These are phyloP conservation scores for Mimumesa dahlbomi DNA, from an alignment of 2,888 invertebrate genomes.

Conservation along the genomic window DNA sequence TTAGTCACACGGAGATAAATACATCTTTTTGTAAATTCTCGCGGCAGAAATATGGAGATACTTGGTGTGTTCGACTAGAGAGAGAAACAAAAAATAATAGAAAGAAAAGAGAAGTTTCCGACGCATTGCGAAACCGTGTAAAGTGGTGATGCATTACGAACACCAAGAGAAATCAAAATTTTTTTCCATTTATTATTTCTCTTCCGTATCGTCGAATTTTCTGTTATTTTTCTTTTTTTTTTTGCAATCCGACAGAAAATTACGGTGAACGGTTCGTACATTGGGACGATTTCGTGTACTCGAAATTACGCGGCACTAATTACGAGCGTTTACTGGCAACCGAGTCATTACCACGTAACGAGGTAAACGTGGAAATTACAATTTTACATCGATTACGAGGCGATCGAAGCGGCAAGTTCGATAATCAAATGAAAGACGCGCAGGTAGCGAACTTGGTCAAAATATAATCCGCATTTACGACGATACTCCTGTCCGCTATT, in stretches of 20 bases:
- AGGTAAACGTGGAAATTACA: conserved; percentile 50
- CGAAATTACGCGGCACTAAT: conserved; percentile 44
- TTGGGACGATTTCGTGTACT: conserved; percentile 23
- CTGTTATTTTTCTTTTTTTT: too few relatives aligned
- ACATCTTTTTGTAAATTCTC: neutral
- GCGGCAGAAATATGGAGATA: too few relatives aligned
- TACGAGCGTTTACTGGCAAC: conserved; percentile 28
- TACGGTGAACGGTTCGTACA: conserved; percentile 8
- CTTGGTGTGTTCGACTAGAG: too few relatives aligned
- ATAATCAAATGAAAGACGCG: conserved; percentile 45
- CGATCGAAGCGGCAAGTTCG: conserved; percentile 26
- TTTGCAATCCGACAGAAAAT: conserved; percentile 1
- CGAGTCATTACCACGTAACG: conserved; percentile 47
- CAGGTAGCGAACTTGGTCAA: conserved; percentile 15
- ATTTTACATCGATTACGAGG: conserved; percentile 51
- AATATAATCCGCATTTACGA: conserved; percentile 30
- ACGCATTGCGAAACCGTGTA: neutral
- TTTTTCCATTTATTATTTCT: neutral
- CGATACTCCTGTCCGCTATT: neutral
- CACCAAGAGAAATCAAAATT: too few relatives aligned
- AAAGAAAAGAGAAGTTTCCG: too few relatives aligned
- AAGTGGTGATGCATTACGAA: too few relatives aligned
- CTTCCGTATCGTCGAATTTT: too few relatives aligned
- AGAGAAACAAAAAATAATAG: too few relatives aligned
- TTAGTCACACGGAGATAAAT: neutral